Percentiles rank a stretch among this genome's conserved stretches.
These are phyloP conservation scores for Ginglymostoma cirratum DNA, from an alignment of 2,113 vertebrate species.

Conservation along the genomic window DNA sequence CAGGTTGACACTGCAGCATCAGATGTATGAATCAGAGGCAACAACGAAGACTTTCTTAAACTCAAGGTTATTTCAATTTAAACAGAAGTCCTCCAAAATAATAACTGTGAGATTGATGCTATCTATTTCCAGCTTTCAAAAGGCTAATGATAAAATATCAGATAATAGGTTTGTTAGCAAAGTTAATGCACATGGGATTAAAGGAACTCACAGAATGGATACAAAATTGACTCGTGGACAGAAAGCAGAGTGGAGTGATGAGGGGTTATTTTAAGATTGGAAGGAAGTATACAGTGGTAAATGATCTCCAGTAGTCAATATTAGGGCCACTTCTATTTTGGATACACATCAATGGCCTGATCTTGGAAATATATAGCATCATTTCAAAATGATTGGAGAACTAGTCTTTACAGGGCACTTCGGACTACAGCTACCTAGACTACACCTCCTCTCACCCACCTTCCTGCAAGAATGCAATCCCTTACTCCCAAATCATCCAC, in stretches of 20 bases:
- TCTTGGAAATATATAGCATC: too few relatives aligned
- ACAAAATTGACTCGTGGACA: not conserved
- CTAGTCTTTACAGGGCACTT: too few relatives aligned
- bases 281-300: not conserved
- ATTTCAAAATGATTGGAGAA: too few relatives aligned
- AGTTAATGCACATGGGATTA: not conserved
- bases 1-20: not conserved
- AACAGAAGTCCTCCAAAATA: not conserved
- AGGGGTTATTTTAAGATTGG: not conserved
- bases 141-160: not conserved
- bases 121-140: not conserved
- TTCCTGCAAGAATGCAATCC: too few relatives aligned
- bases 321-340: too few relatives aligned
- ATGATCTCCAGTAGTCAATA: too few relatives aligned
- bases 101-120: not conserved
- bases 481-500: too few relatives aligned
- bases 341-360: too few relatives aligned
- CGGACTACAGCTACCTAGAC: too few relatives aligned
- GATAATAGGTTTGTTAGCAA: not conserved
- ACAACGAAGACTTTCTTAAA: not conserved
- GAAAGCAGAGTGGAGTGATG: not conserved
- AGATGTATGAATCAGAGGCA: not conserved
- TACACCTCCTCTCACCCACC: too few relatives aligned
- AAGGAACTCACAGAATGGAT: not conserved
- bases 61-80: not conserved